Conservation (phyloP, 1,140 invertebrate species). For the Solen grandis region DNA sequence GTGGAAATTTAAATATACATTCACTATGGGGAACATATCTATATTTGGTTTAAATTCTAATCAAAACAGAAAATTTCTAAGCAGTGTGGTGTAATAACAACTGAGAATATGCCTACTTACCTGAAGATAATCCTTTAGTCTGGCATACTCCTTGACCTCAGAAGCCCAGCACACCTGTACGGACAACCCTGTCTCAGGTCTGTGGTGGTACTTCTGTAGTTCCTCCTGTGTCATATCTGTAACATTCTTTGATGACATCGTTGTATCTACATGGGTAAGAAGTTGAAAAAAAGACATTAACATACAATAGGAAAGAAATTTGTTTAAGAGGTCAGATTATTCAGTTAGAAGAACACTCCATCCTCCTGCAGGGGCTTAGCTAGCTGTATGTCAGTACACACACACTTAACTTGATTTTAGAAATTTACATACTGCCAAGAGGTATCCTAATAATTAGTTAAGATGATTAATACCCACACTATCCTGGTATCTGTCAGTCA, state of each 20-base stretch:
- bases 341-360: no score
- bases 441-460: no score
- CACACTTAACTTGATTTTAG: no score
- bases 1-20: background rate
- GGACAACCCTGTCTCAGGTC: conserved; percentile 60
- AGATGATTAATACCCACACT: no score
- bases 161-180: conserved; percentile 46
- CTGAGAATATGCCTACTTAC: conserved; percentile 26
- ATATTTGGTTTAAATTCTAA: background rate
- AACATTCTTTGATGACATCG: conserved; percentile 33
- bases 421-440: no score
- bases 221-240: conserved; percentile 49
- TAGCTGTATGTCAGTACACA: no score
- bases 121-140: conserved; percentile 58
- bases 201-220: conserved; percentile 60
- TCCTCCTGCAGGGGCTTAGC: no score
- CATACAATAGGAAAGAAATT: no score
- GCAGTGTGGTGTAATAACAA: background rate
- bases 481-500: no score
- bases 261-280: no score
- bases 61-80: background rate
- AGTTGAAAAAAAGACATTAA: no score
- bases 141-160: conserved; percentile 48
- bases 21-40: background rate
- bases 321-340: no score